These are phyloP conservation scores for Lasiurus cinereus DNA, from an alignment of 2,113 vertebrate genomes.

Conservation along the genomic window DNA sequence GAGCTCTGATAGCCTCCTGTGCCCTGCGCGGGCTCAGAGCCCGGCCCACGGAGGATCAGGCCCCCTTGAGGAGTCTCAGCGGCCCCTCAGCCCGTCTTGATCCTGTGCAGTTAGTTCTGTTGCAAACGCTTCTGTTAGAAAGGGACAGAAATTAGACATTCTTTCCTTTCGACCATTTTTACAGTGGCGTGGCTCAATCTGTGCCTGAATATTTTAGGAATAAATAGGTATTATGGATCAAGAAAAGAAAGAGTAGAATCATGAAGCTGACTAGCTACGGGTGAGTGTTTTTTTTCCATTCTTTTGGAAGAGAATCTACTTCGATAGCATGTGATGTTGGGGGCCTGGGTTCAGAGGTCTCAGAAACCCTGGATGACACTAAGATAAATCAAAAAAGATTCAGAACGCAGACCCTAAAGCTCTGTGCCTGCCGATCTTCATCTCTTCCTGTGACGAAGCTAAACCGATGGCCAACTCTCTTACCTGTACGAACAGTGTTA, in stretches of 20 bases:
- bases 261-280: conserved; percentile 84
- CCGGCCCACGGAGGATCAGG: conserved; percentile 45
- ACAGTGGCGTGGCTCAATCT: conserved; percentile 76
- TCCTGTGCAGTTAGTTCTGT: conserved; percentile 78
- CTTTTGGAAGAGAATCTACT: conserved; percentile 79
- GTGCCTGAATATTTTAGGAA: conserved; percentile 79
- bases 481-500: conserved; percentile 74
- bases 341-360: conserved; percentile 78
- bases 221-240: conserved; percentile 83
- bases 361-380: conserved; percentile 82
- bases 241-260: conserved; percentile 82
- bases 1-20: conserved; percentile 63
- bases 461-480: conserved; percentile 78
- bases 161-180: conserved; percentile 78
- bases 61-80: conserved; percentile 67
- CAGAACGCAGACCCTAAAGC: conserved; percentile 76
- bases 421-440: conserved; percentile 72
- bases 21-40: conserved; percentile 64
- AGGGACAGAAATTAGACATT: conserved; percentile 68
- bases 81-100: conserved; percentile 82
- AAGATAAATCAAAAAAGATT: conserved; percentile 80
- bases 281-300: conserved; percentile 80
- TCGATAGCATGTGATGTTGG: conserved; percentile 72
- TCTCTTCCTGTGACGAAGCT: conserved; percentile 72
- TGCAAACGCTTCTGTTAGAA: conserved; percentile 79